phyloP scores from a whole-genome alignment of 2,113 vertebrate genomes.

The Xenotilapia leptura region DNA sequence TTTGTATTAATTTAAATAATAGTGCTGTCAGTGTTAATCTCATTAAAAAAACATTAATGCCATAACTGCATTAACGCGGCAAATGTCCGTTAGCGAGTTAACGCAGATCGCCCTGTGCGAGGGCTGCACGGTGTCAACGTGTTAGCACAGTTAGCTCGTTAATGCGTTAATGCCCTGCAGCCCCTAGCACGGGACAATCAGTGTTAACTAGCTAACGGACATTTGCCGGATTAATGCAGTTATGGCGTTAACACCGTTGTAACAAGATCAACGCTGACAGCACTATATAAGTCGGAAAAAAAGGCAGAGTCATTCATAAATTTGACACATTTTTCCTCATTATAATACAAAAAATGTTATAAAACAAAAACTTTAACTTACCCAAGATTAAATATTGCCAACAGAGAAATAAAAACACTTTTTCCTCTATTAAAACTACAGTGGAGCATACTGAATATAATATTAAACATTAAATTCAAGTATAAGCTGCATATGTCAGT shows the following conservation, averaged over 20 bases:
- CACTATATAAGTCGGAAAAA: not conserved
- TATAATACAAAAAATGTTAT: not conserved
- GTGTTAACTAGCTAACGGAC: not conserved
- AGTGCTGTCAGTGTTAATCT: not conserved
- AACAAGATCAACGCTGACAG: not conserved
- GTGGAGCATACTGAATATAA: not conserved
- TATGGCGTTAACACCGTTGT: not conserved
- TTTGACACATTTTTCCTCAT: not conserved
- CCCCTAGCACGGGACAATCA: not conserved
- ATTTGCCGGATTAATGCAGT: not conserved
- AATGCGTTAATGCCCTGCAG: not conserved
- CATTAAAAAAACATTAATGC: not conserved
- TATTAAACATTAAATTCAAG: constrained; percentile 11
- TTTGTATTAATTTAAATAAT: constrained; percentile 31
- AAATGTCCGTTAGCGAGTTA: not conserved
- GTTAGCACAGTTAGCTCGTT: not conserved
- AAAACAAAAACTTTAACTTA: not conserved
- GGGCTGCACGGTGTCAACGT: rapidly evolving
- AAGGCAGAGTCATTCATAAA: not conserved
- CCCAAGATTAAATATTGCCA: not conserved
- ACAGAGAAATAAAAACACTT: not conserved
- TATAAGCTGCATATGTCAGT: not conserved
- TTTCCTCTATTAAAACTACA: not conserved
- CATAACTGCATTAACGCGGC: not conserved
- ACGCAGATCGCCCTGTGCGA: not conserved